These are phyloP conservation scores for Chelonia mydas DNA, from an alignment of 2,797 vertebrate species.

Conservation along the genomic window DNA sequence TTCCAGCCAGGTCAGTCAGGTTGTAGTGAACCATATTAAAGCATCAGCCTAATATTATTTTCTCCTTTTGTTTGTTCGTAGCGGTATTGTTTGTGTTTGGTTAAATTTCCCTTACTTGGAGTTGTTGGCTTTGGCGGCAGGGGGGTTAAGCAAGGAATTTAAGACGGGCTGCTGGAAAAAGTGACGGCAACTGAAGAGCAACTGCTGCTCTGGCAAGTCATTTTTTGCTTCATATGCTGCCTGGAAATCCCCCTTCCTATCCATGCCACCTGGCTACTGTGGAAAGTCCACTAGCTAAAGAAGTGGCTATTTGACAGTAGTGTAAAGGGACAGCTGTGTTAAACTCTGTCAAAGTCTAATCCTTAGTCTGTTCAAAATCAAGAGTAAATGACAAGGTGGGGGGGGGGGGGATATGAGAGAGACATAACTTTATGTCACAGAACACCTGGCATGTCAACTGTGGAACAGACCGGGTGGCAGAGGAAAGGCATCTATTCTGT, in stretches of 20 bases:
- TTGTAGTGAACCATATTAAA: constrained; percentile 17
- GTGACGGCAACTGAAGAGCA: constrained; percentile 26
- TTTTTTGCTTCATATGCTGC: not conserved
- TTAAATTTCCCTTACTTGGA: constrained; percentile 54
- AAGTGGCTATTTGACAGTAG: constrained; percentile 41
- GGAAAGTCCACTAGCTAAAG: constrained; percentile 28
- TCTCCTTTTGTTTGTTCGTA: constrained; percentile 41
- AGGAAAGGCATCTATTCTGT: not conserved
- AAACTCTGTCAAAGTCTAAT: not conserved
- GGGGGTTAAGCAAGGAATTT: constrained; percentile 46
- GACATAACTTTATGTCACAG: not conserved
- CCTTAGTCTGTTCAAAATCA: constrained; percentile 10
- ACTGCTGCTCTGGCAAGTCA: constrained; percentile 35
- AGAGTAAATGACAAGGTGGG: not conserved
- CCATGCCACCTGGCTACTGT: constrained; percentile 6
- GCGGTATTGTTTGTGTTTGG: constrained; percentile 1
- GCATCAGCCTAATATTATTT: constrained; percentile 23
- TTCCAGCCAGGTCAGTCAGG: not conserved
- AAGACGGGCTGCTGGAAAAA: constrained; percentile 33
- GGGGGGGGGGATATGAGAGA: not conserved
- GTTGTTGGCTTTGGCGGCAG: not conserved
- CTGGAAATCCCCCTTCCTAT: not conserved
- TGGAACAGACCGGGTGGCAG: not conserved
- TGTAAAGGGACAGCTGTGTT: constrained; percentile 56
- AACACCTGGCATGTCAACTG: not conserved